phyloP scores from a whole-genome alignment of 2,797 vertebrate species.

The Merluccius polli region DNA sequence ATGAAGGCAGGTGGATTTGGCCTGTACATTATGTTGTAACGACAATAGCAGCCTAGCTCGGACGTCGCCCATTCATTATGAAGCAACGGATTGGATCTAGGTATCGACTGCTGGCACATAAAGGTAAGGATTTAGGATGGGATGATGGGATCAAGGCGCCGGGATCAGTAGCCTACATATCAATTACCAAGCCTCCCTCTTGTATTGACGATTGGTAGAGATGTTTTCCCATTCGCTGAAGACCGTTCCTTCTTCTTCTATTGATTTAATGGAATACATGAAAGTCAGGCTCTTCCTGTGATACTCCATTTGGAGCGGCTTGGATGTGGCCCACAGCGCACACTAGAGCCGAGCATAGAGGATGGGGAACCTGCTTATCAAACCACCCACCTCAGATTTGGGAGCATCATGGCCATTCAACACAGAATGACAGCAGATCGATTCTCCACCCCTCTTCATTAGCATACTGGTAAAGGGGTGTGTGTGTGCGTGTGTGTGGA shows the following conservation, averaged over 20 bases:
- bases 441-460: conserved; percentile 43
- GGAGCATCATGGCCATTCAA: conserved; percentile 21
- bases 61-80: background rate
- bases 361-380: conserved; percentile 27
- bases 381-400: conserved; percentile 41
- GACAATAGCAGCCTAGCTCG: too few species aligned
- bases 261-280: background rate
- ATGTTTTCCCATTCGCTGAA: background rate
- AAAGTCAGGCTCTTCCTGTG: background rate
- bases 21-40: too few species aligned
- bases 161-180: background rate
- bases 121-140: background rate
- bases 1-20: background rate
- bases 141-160: background rate
- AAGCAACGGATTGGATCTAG: background rate
- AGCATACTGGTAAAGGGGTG: conserved; percentile 33
- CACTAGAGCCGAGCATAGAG: too few species aligned
- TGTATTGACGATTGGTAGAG: background rate
- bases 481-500: conserved; percentile 31
- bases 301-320: background rate
- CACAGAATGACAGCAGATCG: conserved; percentile 26
- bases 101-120: background rate
- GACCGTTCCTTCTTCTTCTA: background rate
- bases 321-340: background rate
- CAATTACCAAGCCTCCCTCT: background rate